These are phyloP conservation scores for Sisor rabdophorus DNA, from an alignment of 2,113 vertebrate genomes.

Conservation along the genomic window DNA sequence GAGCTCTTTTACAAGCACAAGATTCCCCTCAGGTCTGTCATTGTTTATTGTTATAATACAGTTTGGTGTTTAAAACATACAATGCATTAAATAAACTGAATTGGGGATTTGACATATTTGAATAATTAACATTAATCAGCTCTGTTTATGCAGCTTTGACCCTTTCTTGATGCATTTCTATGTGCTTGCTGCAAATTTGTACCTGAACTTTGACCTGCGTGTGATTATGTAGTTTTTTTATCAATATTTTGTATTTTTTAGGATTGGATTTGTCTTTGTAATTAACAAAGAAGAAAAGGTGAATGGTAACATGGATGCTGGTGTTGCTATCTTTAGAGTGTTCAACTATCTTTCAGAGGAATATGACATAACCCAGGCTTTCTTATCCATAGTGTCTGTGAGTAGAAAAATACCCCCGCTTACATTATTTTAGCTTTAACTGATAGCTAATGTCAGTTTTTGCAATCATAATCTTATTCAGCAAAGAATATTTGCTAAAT, in stretches of 20 bases:
- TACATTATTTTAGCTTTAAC: not conserved
- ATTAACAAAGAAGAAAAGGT: slow-evolving; percentile 79
- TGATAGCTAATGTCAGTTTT: too few species aligned
- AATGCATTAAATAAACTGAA: slow-evolving; percentile 19
- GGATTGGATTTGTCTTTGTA: slow-evolving; percentile 94
- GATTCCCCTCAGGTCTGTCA: slow-evolving; percentile 83
- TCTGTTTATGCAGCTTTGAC: not conserved
- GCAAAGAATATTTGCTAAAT: too few species aligned
- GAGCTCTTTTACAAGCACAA: slow-evolving; percentile 84
- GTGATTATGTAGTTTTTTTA: not conserved
- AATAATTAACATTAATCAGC: not conserved
- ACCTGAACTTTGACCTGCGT: not conserved
- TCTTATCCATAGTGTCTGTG: slow-evolving; percentile 78
- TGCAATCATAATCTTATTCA: too few species aligned
- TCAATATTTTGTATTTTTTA: slow-evolving; percentile 61
- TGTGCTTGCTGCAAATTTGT: not conserved
- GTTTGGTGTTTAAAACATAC: not conserved
- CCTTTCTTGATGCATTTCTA: not conserved
- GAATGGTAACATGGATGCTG: slow-evolving; percentile 79
- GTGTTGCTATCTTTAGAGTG: slow-evolving; percentile 83
- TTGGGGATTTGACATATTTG: not conserved
- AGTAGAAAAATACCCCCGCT: slow-evolving; percentile 58
- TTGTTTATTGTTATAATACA: slow-evolving; percentile 9
- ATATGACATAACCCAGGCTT: slow-evolving; percentile 78
- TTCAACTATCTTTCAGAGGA: slow-evolving; percentile 86